Percentiles rank a stretch among this genome's conserved stretches.
phyloP scores from a whole-genome alignment of 2,113 vertebrate genomes.

The Struthio camelus region DNA sequence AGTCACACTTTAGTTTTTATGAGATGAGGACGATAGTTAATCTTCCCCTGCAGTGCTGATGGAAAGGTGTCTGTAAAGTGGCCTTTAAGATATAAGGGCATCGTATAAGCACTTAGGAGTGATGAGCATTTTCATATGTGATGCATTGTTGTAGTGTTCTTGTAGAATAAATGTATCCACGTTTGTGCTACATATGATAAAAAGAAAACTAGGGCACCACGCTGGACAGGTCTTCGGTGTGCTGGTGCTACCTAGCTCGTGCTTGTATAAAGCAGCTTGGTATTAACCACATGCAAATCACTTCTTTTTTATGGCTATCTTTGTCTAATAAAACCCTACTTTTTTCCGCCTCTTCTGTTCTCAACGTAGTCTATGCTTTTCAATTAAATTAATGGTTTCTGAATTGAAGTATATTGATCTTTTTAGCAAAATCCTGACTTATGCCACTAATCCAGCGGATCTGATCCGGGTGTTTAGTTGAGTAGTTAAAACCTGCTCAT shows the following conservation, averaged over 20 bases:
- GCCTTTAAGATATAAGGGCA: background rate
- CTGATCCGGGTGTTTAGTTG: background rate
- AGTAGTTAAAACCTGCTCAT: background rate
- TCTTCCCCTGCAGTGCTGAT: background rate
- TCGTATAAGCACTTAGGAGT: background rate
- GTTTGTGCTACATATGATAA: background rate
- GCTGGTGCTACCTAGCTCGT: background rate
- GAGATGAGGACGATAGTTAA: background rate
- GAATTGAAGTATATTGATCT: background rate
- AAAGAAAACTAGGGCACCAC: background rate
- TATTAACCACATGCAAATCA: background rate
- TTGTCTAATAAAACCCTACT: background rate
- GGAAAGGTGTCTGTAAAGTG: background rate
- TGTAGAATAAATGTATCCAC: background rate
- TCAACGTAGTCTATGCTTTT: background rate
- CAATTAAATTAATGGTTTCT: background rate
- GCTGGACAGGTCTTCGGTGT: background rate
- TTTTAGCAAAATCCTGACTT: background rate
- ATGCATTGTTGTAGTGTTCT: rapidly evolving
- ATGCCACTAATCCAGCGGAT: background rate
- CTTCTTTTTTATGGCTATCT: background rate
- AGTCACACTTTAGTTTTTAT: background rate
- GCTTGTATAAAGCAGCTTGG: rapidly evolving
- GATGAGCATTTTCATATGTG: background rate
- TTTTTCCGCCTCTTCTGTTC: background rate